Conservation (phyloP, 2,113 vertebrate species). For the Himantopus leucocephalus region DNA sequence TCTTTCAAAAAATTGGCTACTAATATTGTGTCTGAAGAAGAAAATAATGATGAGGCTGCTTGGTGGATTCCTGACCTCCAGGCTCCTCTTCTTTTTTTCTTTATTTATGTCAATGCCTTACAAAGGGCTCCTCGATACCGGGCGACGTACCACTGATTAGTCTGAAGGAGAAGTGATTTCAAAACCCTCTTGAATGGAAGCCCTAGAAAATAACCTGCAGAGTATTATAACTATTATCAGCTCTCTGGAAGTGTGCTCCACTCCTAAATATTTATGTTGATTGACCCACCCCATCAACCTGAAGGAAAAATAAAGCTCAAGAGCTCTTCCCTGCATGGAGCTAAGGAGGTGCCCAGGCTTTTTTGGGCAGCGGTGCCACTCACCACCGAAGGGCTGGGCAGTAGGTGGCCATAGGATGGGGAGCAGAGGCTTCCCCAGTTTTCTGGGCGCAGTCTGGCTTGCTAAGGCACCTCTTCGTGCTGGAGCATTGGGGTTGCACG, state of each 20-base stretch:
- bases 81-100: not conserved
- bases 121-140: fast-evolving
- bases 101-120: not conserved
- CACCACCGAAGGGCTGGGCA: not conserved
- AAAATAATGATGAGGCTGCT: not conserved
- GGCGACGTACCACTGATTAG: not conserved
- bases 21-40: not conserved
- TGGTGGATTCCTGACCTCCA: not conserved
- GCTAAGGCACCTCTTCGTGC: not conserved
- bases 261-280: not conserved
- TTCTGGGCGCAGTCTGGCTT: not conserved
- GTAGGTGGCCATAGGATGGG: fast-evolving
- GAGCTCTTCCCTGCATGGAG: not conserved
- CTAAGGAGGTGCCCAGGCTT: not conserved
- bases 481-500: not conserved
- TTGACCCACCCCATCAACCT: fast-evolving
- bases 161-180: not conserved
- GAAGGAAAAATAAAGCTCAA: not conserved
- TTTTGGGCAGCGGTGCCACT: not conserved
- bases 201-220: not conserved
- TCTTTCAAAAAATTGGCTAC: not conserved
- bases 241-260: not conserved
- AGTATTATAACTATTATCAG: not conserved
- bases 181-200: not conserved
- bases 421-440: not conserved